These are phyloP conservation scores for Enteromius radiatus DNA, from an alignment of 2,797 vertebrate species.

Conservation along the genomic window DNA sequence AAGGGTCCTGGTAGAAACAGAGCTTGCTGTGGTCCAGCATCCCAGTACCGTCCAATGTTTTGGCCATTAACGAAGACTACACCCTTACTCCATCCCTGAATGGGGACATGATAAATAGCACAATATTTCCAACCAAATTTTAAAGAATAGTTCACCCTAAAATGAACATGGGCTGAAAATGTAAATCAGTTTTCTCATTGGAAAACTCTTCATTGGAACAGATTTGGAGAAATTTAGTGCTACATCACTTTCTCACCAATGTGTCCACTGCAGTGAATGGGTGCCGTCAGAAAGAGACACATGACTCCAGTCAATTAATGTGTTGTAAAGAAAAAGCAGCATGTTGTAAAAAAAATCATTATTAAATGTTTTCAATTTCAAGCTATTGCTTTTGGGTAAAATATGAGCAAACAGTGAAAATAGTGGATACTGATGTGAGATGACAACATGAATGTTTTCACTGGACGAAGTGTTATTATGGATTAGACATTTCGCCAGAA, in stretches of 20 bases:
- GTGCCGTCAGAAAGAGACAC: background rate
- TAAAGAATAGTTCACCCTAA: background rate
- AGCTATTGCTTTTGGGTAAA: background rate
- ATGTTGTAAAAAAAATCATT: background rate
- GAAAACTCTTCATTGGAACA: background rate
- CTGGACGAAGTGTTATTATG: background rate
- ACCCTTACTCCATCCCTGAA: constrained; percentile 92
- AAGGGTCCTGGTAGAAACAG: constrained; percentile 91
- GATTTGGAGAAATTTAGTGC: background rate
- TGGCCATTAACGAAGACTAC: constrained; percentile 89
- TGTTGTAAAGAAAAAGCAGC: background rate
- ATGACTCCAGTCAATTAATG: background rate
- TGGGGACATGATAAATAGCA: background rate
- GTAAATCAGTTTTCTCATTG: too few relatives aligned
- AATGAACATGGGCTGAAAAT: background rate
- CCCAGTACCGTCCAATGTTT: constrained; percentile 95
- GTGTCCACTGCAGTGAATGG: background rate
- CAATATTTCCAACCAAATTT: background rate
- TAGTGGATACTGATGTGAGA: too few relatives aligned
- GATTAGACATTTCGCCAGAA: background rate
- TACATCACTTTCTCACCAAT: background rate
- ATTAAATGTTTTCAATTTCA: background rate
- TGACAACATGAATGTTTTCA: too few relatives aligned
- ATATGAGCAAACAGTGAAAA: too few relatives aligned
- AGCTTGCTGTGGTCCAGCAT: constrained; percentile 90